A percentile compares a stretch with the other conserved stretches of the same genome.
phyloP scores from a whole-genome alignment of 2,113 vertebrate genomes.

The Cyanistes caeruleus region DNA sequence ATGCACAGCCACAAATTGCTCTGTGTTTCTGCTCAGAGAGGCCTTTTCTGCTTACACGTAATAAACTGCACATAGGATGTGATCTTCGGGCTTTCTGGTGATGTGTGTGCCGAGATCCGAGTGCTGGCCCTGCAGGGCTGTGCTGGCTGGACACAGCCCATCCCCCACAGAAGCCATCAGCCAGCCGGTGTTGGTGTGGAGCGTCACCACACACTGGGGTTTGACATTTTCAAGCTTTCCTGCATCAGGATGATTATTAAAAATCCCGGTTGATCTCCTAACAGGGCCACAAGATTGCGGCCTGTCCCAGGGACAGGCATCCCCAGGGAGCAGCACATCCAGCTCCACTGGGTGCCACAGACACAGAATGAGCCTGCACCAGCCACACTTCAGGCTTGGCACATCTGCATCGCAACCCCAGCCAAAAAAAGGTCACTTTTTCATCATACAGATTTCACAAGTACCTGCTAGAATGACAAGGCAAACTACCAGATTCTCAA shows the following conservation, averaged over 20 bases:
- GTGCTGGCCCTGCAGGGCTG: too few species aligned
- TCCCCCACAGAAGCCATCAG: background rate
- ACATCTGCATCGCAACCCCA: background rate
- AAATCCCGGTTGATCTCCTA: background rate
- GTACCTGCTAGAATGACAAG: background rate
- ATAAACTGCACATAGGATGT: accelerated
- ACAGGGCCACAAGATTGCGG: background rate
- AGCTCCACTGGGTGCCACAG: background rate
- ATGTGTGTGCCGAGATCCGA: accelerated
- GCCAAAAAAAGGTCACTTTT: background rate
- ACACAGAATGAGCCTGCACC: background rate
- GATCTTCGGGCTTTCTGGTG: background rate
- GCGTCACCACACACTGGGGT: background rate
- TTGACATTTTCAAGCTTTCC: background rate
- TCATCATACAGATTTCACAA: background rate
- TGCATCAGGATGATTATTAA: background rate
- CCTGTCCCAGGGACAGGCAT: background rate
- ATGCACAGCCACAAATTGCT: background rate
- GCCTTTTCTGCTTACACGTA: too few species aligned
- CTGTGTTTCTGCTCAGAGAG: background rate
- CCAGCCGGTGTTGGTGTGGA: background rate
- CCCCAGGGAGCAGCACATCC: background rate
- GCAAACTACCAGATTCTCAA: accelerated
- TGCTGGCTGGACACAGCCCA: background rate
- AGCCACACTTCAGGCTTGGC: accelerated